Percentiles rank a stretch among this genome's conserved stretches.
Conservation (phyloP, 2,797 vertebrate species). For the Lutjanus campechanus region DNA sequence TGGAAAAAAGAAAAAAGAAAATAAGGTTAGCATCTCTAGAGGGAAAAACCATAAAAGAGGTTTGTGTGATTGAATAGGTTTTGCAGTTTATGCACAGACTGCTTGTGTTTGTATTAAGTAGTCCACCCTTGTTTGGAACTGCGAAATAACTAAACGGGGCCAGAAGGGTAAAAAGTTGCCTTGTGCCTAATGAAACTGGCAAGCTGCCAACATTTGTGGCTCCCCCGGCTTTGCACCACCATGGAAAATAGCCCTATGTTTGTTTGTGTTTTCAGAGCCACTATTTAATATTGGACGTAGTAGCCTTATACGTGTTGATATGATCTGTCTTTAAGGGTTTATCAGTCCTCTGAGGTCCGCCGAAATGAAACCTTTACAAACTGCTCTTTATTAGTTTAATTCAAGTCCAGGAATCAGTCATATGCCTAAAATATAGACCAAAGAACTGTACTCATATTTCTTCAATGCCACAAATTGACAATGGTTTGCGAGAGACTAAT, state of each 20-base stretch:
- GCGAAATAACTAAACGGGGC: conserved; percentile 5
- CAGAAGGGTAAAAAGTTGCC: conserved; percentile 1
- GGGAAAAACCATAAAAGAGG: not conserved
- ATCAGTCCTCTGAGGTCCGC: not conserved
- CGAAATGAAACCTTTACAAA: not conserved
- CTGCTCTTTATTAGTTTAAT: too few species aligned
- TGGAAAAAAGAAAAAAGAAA: not conserved
- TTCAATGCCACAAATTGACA: not conserved
- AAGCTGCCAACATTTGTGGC: not conserved
- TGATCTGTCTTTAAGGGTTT: not conserved
- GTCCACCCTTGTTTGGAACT: conserved; percentile 12
- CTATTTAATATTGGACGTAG: not conserved
- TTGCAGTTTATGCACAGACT: conserved; percentile 9
- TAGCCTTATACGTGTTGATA: not conserved
- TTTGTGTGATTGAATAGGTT: not conserved
- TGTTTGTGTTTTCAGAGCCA: conserved; percentile 7
- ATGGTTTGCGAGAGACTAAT: not conserved
- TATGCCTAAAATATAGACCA: not conserved
- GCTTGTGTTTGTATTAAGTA: conserved; percentile 1
- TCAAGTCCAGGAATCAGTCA: not conserved
- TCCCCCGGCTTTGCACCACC: not conserved
- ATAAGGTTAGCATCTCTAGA: not conserved
- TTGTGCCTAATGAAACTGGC: conserved; percentile 6
- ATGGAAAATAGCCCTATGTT: not conserved
- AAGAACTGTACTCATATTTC: not conserved